phyloP scores from a whole-genome alignment of 1,140 invertebrate genomes.

The Zophobas atratus region DNA sequence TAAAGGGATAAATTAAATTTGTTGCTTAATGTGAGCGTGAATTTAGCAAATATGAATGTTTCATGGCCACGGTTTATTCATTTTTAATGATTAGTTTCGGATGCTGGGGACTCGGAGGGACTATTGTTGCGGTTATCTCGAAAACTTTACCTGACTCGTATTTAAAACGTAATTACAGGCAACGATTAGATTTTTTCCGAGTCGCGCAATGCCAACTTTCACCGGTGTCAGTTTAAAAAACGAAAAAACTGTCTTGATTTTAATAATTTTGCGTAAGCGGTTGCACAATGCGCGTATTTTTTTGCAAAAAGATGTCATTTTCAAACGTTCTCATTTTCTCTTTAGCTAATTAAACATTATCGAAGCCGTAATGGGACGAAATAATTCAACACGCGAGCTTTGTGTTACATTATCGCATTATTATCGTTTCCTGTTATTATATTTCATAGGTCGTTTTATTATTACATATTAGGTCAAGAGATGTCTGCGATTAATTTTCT shows the following conservation, averaged over 20 bases:
- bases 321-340: background rate
- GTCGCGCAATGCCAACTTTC: conserved; percentile 6
- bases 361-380: conserved; percentile 19
- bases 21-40: conserved; percentile 8
- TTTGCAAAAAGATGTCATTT: conserved; percentile 16
- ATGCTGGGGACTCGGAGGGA: background rate
- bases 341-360: conserved; percentile 24
- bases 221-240: background rate
- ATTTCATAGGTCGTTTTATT: conserved; percentile 38
- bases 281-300: conserved; percentile 3
- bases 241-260: conserved; percentile 12
- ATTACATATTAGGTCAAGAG: conserved; percentile 38
- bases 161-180: conserved; percentile 12
- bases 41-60: background rate
- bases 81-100: conserved; percentile 7
- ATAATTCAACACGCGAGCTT: conserved; percentile 20
- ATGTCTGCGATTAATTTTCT: conserved; percentile 23
- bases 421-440: conserved; percentile 39
- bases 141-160: conserved; percentile 2
- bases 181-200: conserved; percentile 1
- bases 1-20: conserved; percentile 41
- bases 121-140: background rate
- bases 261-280: conserved; percentile 21
- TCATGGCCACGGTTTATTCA: conserved; percentile 4
- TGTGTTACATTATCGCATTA: conserved; percentile 35